Percentiles rank a stretch among this genome's conserved stretches.
Conservation (phyloP, 2,888 invertebrate species). For the Taphrorychus bicolor region DNA sequence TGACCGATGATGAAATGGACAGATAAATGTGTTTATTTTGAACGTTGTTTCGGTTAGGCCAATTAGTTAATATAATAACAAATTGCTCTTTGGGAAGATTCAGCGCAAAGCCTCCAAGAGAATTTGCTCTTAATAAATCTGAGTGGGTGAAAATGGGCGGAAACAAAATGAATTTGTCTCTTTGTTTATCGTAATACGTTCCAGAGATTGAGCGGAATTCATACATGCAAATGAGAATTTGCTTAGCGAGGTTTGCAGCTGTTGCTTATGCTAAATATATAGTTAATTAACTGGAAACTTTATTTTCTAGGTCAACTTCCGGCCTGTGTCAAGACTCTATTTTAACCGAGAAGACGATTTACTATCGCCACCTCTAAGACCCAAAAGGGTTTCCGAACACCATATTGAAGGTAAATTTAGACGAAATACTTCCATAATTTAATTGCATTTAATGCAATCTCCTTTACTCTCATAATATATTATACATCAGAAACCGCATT, state of each 20-base stretch:
- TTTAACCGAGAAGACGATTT: constrained; percentile 29
- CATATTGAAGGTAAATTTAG: constrained; percentile 38
- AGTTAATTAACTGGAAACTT: not conserved
- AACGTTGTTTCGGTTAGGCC: not conserved
- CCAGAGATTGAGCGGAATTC: not conserved
- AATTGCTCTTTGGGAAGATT: not conserved
- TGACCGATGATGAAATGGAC: not conserved
- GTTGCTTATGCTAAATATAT: not conserved
- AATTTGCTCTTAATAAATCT: not conserved
- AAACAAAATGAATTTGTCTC: not conserved
- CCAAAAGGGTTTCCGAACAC: constrained; percentile 39
- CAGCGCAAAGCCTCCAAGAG: not conserved
- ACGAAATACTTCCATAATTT: not conserved
- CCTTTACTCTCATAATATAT: too few species aligned
- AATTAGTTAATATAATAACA: not conserved
- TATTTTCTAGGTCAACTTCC: constrained; percentile 23
- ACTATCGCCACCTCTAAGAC: constrained; percentile 25
- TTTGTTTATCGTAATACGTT: not conserved
- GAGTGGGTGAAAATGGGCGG: not conserved
- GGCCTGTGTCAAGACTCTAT: constrained; percentile 20
- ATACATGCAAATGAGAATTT: not conserved
- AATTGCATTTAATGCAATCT: too few species aligned
- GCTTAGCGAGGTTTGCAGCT: not conserved
- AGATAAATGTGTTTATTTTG: constrained; percentile 1
- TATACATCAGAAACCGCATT: too few species aligned